Evolutionary conservation across 2,113 vertebrate species (phyloP), one percentile per base, ranked within the genome.

Genomic region (Anthoscopus minutus): DNA sequence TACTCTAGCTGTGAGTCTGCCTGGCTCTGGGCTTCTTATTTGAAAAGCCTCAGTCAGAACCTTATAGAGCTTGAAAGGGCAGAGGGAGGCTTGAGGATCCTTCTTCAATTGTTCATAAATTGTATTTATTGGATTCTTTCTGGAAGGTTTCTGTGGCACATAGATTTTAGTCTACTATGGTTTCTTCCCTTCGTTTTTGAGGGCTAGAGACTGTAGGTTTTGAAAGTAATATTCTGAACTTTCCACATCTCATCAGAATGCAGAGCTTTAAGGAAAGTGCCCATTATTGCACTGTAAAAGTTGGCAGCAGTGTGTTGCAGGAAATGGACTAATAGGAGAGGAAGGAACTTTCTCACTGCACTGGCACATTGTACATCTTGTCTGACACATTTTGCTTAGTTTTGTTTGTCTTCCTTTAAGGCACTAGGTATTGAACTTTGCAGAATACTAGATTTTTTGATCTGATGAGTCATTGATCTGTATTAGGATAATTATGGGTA

Each of bases 1-100:
- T 96, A 73, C 89, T 53, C 58, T 25, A 95, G 92, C 96, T 95
- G 82, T 91, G 89, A 95, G 85, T 44, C 74, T 93, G 79, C 50
- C 40, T 77, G 74, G 58, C 51, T 88, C 81, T 89, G 71, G 61
- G 83, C 31, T 67, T 58, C 67, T 57, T 86, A 86, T 85, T 83
- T 77, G 64, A 88, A 91, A 96, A 94, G 87, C 79, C 76, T 88
- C 81, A 78, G 71, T 74, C 76, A 53, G 71, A 85, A 72, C 85
- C 51, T 94, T 73, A 23, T 0, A 4, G 86, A 44, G 38, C 74
- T 73, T 24, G 38, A 73, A 82, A 88, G 66, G 64, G 54, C 7
- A 2, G 61, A n/a, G 48, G 24, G 31, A 82, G 30, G 33, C 85
- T 66, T 42, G 51, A 44, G 54, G 51, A 56, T n/a, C 91, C 81